phyloP scores from a whole-genome alignment of 2,113 vertebrate genomes.

The Aldabrachelys gigantea region DNA sequence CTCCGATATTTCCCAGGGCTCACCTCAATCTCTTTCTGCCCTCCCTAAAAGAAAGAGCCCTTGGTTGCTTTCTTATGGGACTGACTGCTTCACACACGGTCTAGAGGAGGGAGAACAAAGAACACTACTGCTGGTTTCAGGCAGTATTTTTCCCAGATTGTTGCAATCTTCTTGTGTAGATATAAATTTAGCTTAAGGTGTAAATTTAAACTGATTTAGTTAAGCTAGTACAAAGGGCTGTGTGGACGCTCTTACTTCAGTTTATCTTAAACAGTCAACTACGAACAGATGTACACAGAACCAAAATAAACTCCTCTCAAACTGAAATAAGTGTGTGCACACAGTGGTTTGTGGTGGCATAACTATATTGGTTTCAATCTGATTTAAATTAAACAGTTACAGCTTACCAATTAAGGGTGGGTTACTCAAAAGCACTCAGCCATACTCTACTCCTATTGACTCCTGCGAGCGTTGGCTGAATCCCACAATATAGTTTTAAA shows the following conservation, averaged over 20 bases:
- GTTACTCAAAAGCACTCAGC: neutral
- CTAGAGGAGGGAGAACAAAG: neutral
- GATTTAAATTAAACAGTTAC: neutral
- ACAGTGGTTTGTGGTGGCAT: neutral
- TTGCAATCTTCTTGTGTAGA: too few species aligned
- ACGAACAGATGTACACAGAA: neutral
- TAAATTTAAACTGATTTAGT: conserved; percentile 14
- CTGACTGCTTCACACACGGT: neutral
- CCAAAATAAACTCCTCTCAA: conserved; percentile 8
- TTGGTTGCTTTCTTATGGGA: neutral
- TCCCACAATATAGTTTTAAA: neutral
- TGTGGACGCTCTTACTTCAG: neutral
- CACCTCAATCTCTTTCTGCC: neutral
- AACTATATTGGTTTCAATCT: neutral
- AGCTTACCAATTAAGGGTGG: neutral
- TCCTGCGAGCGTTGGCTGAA: neutral
- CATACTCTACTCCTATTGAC: neutral
- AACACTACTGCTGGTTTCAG: neutral
- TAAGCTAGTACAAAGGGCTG: neutral
- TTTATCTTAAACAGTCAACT: neutral
- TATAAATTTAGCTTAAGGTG: neutral
- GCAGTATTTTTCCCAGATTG: neutral
- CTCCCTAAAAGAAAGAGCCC: neutral
- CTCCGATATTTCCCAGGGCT: neutral
- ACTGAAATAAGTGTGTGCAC: neutral